Percentiles rank a stretch among this genome's conserved stretches.
Evolutionary conservation across 2,888 invertebrate genomes (phyloP).

Genomic region (Lapara coniferarum): DNA sequence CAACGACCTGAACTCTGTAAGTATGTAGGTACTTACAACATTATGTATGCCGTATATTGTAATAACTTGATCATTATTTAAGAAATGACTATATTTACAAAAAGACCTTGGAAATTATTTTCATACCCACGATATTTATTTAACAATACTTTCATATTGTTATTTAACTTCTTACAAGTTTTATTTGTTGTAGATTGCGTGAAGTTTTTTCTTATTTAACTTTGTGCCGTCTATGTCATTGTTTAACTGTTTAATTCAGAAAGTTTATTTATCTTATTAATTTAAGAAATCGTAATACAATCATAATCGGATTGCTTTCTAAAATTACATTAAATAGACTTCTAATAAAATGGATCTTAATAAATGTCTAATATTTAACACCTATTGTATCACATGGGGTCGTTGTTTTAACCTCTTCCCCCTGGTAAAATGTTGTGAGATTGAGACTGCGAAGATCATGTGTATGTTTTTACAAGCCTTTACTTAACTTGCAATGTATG

Average conservation of each 20-base stretch:
- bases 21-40: background rate
- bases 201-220: background rate
- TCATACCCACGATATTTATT: background rate
- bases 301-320: too few relatives aligned
- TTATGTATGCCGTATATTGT: background rate
- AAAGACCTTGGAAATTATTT: background rate
- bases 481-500: too few relatives aligned
- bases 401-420: too few relatives aligned
- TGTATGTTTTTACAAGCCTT: too few relatives aligned
- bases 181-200: background rate
- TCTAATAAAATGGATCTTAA: background rate
- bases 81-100: slow-evolving; percentile 9
- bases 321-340: too few relatives aligned
- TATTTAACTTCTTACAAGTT: background rate
- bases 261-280: too few relatives aligned
- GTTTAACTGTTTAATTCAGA: background rate
- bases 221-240: background rate
- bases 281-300: too few relatives aligned
- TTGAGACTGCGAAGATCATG: too few relatives aligned
- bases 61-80: slow-evolving; percentile 6
- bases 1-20: background rate
- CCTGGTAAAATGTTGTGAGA: too few relatives aligned
- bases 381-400: too few relatives aligned
- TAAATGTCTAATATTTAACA: background rate
- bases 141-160: slow-evolving; percentile 8